These are phyloP conservation scores for Cydia amplana DNA, from an alignment of 1,140 invertebrate genomes.

Conservation along the genomic window DNA sequence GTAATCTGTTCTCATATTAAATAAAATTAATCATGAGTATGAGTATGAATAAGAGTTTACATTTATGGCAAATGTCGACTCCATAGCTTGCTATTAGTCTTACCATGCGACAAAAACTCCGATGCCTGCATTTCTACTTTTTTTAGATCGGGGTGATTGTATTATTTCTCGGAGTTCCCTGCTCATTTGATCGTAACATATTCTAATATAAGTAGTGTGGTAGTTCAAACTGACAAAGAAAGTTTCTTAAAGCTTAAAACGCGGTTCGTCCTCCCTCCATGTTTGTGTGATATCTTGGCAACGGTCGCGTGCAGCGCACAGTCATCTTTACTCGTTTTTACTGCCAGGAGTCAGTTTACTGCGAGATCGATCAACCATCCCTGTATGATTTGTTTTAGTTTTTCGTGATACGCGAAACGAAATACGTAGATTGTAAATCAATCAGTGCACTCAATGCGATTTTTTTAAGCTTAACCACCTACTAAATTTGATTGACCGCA, in stretches of 20 bases:
- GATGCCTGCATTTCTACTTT: no score
- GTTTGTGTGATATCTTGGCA: constrained; percentile 29
- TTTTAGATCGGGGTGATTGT: no score
- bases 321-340: constrained; percentile 29
- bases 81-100: no score
- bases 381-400: constrained; percentile 25
- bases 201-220: no score
- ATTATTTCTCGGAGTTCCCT: no score
- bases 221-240: background rate
- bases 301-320: constrained; percentile 27
- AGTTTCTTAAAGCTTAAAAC: background rate
- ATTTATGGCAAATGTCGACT: no score
- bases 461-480: background rate
- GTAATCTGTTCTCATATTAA: no score
- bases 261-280: background rate
- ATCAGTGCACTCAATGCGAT: background rate
- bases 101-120: no score
- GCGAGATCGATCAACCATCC: constrained; percentile 30
- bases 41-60: no score
- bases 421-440: background rate
- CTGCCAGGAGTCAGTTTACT: constrained; percentile 21
- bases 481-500: no score
- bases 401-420: background rate
- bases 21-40: no score
- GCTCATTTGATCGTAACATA: no score